phyloP scores from a whole-genome alignment of 2,888 invertebrate species.

The Podabrus alpinus region DNA sequence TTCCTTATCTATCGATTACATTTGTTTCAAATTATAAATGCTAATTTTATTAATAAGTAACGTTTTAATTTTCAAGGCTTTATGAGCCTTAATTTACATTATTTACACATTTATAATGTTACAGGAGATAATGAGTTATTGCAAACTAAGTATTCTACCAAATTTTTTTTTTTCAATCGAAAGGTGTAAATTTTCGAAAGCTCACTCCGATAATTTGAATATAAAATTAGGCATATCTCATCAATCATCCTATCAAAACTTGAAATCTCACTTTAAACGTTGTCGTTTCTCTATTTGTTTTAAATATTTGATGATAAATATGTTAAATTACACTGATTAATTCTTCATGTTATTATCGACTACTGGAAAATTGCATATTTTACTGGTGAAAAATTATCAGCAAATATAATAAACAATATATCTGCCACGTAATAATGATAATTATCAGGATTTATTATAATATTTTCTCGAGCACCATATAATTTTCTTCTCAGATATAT shows the following conservation, averaged over 20 bases:
- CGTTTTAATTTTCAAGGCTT: constrained; percentile 9
- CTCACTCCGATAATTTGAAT: not conserved
- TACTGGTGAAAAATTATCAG: constrained; percentile 56
- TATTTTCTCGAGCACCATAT: constrained; percentile 54
- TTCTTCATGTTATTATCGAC: constrained; percentile 53
- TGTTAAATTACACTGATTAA: constrained; percentile 47
- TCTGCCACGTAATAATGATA: constrained; percentile 56
- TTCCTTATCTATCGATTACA: constrained; percentile 5
- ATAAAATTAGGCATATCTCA: not conserved
- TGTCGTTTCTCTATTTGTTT: not conserved
- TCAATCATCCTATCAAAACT: not conserved
- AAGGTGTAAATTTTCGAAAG: not conserved
- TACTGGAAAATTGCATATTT: constrained; percentile 59
- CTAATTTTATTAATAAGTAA: constrained; percentile 9
- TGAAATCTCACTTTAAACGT: not conserved
- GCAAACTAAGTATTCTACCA: not conserved
- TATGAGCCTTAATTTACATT: not conserved
- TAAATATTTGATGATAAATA: not conserved
- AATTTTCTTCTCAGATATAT: constrained; percentile 52
- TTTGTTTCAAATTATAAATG: constrained; percentile 10
- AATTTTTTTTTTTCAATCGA: not conserved
- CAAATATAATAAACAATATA: constrained; percentile 58
- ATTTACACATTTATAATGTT: not conserved
- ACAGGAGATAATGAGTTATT: not conserved
- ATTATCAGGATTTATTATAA: constrained; percentile 58